Conservation (phyloP, 2,797 vertebrate species). For the Dromococcyx pavoninus region DNA sequence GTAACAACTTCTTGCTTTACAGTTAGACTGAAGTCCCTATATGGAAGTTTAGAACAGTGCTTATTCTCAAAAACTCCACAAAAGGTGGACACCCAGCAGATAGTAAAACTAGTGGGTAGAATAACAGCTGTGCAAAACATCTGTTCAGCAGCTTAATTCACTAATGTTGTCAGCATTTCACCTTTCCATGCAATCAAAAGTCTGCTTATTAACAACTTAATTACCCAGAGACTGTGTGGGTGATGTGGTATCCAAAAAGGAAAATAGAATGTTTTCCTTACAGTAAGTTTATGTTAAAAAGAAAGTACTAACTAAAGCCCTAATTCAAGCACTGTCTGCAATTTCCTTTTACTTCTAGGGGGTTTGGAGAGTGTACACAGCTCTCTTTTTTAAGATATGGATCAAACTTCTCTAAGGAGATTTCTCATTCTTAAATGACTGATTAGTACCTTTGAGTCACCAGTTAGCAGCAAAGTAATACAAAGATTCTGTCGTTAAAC, state of each 20-base stretch:
- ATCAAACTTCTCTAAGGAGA: not conserved
- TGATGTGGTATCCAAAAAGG: not conserved
- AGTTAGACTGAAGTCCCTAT: not conserved
- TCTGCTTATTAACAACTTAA: not conserved
- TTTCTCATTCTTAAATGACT: not conserved
- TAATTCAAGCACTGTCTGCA: not conserved
- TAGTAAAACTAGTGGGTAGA: not conserved
- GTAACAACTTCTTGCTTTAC: not conserved
- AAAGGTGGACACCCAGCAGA: not conserved
- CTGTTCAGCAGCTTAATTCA: not conserved
- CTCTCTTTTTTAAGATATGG: not conserved
- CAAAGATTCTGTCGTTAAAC: not conserved
- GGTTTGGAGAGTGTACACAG: rapidly evolving
- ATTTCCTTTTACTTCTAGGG: not conserved
- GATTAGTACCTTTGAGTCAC: not conserved
- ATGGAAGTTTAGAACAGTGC: not conserved
- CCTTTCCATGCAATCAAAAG: not conserved
- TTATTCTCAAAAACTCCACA: not conserved
- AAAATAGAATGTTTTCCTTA: not conserved
- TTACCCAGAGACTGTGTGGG: not conserved
- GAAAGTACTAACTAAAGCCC: not conserved
- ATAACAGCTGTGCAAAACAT: not conserved
- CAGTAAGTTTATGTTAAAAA: not conserved
- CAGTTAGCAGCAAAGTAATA: not conserved
- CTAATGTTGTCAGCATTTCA: not conserved